phyloP scores from a whole-genome alignment of 2,888 invertebrate genomes.

The Chrysolina haemoptera region DNA sequence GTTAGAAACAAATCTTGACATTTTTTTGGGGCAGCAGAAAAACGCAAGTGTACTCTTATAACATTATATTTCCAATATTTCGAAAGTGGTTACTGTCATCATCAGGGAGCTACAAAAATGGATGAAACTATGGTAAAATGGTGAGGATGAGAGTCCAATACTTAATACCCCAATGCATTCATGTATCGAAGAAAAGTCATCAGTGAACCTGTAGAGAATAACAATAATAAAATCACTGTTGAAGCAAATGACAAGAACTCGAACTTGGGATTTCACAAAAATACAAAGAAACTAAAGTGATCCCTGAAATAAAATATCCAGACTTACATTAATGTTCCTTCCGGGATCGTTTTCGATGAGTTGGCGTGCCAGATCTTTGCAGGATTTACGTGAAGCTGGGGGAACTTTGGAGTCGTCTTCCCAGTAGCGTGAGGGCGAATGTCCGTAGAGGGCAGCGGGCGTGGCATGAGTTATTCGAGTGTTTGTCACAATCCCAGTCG shows the following conservation, averaged over 20 bases:
- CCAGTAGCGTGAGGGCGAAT: slow-evolving; percentile 84
- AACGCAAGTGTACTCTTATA: too few species aligned
- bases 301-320: slow-evolving; percentile 33
- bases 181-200: too few species aligned
- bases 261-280: not conserved
- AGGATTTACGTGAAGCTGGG: slow-evolving; percentile 78
- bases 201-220: too few species aligned
- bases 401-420: slow-evolving; percentile 85
- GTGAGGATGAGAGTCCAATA: too few species aligned
- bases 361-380: slow-evolving; percentile 85
- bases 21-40: too few species aligned
- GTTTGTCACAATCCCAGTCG: slow-evolving; percentile 87
- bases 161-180: too few species aligned
- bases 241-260: not conserved
- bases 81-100: too few species aligned
- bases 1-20: too few species aligned
- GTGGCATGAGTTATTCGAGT: slow-evolving; percentile 86
- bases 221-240: too few species aligned
- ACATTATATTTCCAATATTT: too few species aligned
- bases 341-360: slow-evolving; percentile 85
- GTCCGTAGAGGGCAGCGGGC: slow-evolving; percentile 84
- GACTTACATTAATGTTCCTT: slow-evolving; percentile 79
- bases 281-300: not conserved
- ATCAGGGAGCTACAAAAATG: too few species aligned
- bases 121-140: too few species aligned